Conservation (phyloP, 1,140 invertebrate genomes). For the Aporrectodea caliginosa region DNA sequence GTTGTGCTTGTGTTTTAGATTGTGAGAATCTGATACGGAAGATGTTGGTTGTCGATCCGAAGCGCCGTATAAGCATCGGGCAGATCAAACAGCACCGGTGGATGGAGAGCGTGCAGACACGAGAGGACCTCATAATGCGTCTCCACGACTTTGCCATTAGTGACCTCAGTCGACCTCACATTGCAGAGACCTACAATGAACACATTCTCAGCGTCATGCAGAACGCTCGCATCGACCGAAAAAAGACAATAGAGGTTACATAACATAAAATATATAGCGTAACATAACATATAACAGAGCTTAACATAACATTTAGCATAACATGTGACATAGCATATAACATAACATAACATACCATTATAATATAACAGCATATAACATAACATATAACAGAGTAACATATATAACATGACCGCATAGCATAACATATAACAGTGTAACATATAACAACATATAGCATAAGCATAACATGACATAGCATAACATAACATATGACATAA, state of each 20-base stretch:
- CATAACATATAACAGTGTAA: too few relatives aligned
- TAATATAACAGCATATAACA: too few relatives aligned
- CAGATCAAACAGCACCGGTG: conserved; percentile 80
- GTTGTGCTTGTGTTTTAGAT: conserved; percentile 59
- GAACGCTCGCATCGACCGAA: conserved; percentile 80
- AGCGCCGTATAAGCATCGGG: conserved; percentile 71
- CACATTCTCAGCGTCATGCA: conserved; percentile 87
- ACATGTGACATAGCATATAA: too few relatives aligned
- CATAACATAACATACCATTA: too few relatives aligned
- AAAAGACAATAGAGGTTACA: conserved; percentile 71
- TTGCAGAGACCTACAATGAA: conserved; percentile 63
- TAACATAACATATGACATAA: too few relatives aligned
- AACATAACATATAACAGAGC: not conserved
- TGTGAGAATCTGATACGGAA: conserved; percentile 87
- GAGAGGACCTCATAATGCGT: not conserved
- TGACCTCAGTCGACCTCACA: not conserved
- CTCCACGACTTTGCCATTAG: not conserved
- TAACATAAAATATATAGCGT: not conserved
- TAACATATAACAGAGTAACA: too few relatives aligned
- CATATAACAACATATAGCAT: too few relatives aligned
- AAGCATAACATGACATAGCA: too few relatives aligned
- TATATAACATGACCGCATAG: too few relatives aligned
- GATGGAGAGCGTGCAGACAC: conserved; percentile 45
- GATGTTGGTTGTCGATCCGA: conserved; percentile 84
- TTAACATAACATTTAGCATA: too few relatives aligned